phyloP scores from a whole-genome alignment of 1,140 invertebrate species.

The Drepana arcuata region DNA sequence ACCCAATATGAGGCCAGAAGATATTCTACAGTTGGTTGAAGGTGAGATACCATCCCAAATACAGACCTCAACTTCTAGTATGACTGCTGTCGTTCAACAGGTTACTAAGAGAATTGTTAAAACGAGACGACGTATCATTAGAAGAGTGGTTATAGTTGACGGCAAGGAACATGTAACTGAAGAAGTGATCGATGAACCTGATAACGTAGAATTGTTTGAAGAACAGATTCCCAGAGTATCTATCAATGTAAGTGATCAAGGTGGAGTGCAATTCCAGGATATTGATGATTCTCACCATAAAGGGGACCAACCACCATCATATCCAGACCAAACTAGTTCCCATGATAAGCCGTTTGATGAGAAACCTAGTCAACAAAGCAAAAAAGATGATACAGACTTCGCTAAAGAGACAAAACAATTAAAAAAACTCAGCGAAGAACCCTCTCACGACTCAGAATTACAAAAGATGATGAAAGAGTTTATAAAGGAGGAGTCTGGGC shows the following conservation, averaged over 20 bases:
- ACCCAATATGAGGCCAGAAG: conserved; percentile 69
- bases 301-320: conserved; percentile 30
- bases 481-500: conserved; percentile 17
- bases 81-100: conserved; percentile 84
- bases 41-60: conserved; percentile 64
- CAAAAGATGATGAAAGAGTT: conserved; percentile 15
- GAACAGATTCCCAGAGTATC: conserved; percentile 81
- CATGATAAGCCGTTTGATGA: too few species aligned
- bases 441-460: too few species aligned
- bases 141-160: conserved; percentile 83
- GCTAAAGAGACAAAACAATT: conserved; percentile 10
- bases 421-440: conserved; percentile 12
- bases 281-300: conserved; percentile 44
- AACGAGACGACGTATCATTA: conserved; percentile 81
- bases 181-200: conserved; percentile 86
- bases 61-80: conserved; percentile 74
- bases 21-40: conserved; percentile 73
- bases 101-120: conserved; percentile 83
- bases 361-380: too few species aligned
- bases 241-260: conserved; percentile 76
- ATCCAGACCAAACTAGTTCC: too few species aligned
- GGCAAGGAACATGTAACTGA: conserved; percentile 87
- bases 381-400: too few species aligned
- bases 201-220: conserved; percentile 84
- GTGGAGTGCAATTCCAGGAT: conserved; percentile 46